Conservation (phyloP, 1,140 invertebrate genomes). For the Papilio dardanus region DNA sequence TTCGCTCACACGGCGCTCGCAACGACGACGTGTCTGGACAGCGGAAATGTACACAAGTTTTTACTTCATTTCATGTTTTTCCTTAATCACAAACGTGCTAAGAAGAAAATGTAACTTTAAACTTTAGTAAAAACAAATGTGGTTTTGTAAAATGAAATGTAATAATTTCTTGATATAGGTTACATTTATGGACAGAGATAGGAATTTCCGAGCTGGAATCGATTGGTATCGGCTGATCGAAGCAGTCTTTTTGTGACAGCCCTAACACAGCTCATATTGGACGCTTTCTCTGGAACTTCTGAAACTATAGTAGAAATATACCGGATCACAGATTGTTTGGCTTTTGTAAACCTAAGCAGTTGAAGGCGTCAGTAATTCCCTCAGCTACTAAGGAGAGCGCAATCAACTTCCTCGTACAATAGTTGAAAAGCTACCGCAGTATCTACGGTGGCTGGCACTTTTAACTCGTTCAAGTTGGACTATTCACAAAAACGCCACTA, state of each 20-base stretch:
- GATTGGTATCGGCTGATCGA: too few species aligned
- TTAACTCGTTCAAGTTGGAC: conserved; percentile 45
- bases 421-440: conserved; percentile 50
- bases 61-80: conserved; percentile 29
- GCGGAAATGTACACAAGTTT: conserved; percentile 28
- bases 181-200: too few species aligned
- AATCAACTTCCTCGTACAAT: conserved; percentile 64
- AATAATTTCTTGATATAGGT: too few species aligned
- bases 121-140: not conserved
- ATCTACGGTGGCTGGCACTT: not conserved
- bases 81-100: conserved; percentile 1
- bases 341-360: conserved; percentile 5
- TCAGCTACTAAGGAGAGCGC: conserved; percentile 44
- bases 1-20: conserved; percentile 13
- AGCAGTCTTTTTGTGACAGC: not conserved
- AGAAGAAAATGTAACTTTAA: not conserved
- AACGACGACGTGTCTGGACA: conserved; percentile 23
- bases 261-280: too few species aligned
- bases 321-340: not conserved
- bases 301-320: not conserved
- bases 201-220: too few species aligned
- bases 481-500: conserved; percentile 70
- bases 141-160: not conserved
- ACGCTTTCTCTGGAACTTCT: not conserved
- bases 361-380: conserved; percentile 26